Conservation (phyloP, 2,113 vertebrate genomes). For the Cyphomyrus discorhynchus region DNA sequence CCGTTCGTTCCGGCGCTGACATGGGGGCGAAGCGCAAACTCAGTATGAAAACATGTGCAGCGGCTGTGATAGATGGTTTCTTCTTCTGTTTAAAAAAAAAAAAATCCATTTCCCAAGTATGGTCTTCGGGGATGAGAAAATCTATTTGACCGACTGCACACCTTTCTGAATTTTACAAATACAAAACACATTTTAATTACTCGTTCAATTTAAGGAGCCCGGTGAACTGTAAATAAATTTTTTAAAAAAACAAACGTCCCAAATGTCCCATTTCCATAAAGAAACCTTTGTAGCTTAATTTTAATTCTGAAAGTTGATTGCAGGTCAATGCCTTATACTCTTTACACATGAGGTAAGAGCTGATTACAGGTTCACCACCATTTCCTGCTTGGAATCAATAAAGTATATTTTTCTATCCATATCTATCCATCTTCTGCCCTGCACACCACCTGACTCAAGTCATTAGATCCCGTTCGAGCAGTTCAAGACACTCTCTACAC, state of each 20-base stretch:
- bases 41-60: not conserved
- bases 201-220: not conserved
- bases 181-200: not conserved
- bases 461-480: not conserved
- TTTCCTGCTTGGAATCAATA: not conserved
- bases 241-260: not conserved
- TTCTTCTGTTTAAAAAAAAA: not conserved
- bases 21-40: not conserved
- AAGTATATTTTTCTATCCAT: not conserved
- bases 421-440: not conserved
- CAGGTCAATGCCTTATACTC: not conserved
- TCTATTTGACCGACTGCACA: not conserved
- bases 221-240: not conserved
- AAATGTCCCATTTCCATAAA: not conserved
- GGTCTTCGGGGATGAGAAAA: not conserved
- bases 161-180: not conserved
- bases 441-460: not conserved
- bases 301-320: not conserved
- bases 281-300: not conserved
- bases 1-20: not conserved
- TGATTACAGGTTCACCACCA: not conserved
- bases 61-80: not conserved
- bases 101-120: not conserved
- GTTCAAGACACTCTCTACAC: not conserved
- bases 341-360: not conserved